Percentiles rank a stretch among this genome's conserved stretches.
phyloP scores from a whole-genome alignment of 2,888 invertebrate genomes.

The Rotaria magnacalcarata region DNA sequence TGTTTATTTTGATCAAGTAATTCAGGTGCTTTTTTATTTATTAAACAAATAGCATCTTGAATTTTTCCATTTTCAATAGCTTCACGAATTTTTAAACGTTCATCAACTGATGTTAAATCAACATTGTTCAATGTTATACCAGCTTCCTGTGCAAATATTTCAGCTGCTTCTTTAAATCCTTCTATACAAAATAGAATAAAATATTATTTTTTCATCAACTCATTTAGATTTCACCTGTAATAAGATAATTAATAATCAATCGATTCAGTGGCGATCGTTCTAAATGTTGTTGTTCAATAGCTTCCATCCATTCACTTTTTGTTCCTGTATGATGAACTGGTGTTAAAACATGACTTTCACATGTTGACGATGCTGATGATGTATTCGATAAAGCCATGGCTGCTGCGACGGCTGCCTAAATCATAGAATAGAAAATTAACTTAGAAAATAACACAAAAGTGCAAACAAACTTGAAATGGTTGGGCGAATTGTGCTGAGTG shows the following conservation, averaged over 20 bases:
- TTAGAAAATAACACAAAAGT: background rate
- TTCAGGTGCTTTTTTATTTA: constrained; percentile 88
- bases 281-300: constrained; percentile 72
- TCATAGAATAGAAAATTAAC: background rate
- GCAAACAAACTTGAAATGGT: background rate
- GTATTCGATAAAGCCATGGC: background rate
- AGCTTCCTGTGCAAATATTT: constrained; percentile 89
- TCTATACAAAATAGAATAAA: constrained; percentile 52
- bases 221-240: constrained; percentile 72
- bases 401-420: constrained; percentile 21
- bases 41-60: constrained; percentile 83
- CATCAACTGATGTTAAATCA: constrained; percentile 78
- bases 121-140: constrained; percentile 72
- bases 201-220: background rate
- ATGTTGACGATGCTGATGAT: constrained; percentile 34
- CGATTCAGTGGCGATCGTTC: constrained; percentile 89
- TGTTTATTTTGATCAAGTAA: constrained; percentile 88
- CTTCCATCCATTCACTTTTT: constrained; percentile 69
- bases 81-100: constrained; percentile 71
- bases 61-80: constrained; percentile 86
- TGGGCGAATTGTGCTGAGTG: constrained; percentile 2
- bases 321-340: constrained; percentile 40
- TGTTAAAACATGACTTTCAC: constrained; percentile 34
- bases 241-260: constrained; percentile 94
- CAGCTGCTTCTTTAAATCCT: constrained; percentile 79